Base-by-base conservation (phyloP, 2,888 invertebrate genomes). In the Dryococelus australis region DNA sequence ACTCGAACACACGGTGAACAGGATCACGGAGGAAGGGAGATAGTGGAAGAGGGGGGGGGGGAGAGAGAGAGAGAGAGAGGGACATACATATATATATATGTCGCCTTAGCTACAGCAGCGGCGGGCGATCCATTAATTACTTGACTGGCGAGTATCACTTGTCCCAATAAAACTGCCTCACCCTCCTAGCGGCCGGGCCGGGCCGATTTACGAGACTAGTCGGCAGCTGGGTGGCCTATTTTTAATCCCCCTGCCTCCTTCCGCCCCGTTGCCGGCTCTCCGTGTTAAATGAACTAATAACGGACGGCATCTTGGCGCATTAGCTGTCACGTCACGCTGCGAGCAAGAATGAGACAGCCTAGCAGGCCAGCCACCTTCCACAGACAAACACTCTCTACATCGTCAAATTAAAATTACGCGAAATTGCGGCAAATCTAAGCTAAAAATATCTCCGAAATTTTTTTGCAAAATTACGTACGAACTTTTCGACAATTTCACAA, bases 51-150 rank as follows among this genome's bases (percentile, higher is more conserved):
- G 84, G 43, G 47, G n/a, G 81, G 81, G n/a, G 24, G 35, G 26
- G 83, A 83, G 26, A 27, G 26, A 83, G 53, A 86, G 83, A 79
- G 51, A 86, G 27, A 47, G 81, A 51, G 81, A 86, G 86, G n/a
- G n/a, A n/a, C n/a, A n/a, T n/a, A n/a, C n/a, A n/a, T n/a, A n/a
- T n/a, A n/a, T n/a, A n/a, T n/a, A n/a, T n/a, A 81, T 47, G 83
- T 86, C 51, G 26, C 81, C 51, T n/a, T n/a, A n/a, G n/a, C n/a
- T n/a, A n/a, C n/a, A n/a, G 65, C 65, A 24, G 65, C 65, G 16
- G 65, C 65, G 65, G 16, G 65, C 65, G 8, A 65, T 65, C 65
- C 65, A 65, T 65, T 20, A 65, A 16, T 65, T 65, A 65, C 65
- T 65, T 65, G 65, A 65, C 65, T 65, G 65, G 13, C n/a, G 65